Base-by-base conservation (phyloP, 2,797 vertebrate species). In the Schizothorax lantsangensis region DNA sequence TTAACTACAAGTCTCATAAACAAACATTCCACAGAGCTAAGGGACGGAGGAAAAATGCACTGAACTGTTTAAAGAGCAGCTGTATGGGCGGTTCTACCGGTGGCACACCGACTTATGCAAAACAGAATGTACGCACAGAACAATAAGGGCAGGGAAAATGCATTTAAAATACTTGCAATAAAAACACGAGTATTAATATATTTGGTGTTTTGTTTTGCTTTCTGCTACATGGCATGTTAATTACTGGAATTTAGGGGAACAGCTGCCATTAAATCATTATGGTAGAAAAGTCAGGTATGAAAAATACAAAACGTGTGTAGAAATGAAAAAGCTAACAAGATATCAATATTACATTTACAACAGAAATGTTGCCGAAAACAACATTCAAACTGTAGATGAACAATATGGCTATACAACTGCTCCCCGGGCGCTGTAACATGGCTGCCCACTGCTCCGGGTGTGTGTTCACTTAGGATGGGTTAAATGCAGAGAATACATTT, bases 1-100 rank as follows among this genome's bases (percentile, higher is more conserved):
- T 33, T 71, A 19, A 82, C 81, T 87, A 72, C 78, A n/a, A 86
- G 68, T 87, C 74, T 69, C 83, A 66, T 79, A 88, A 81, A 88
- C 84, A 49, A 86, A 81, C 85, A 88, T 38, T 78, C 36, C 82
- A 45, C 85, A 86, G 23, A 89, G 57, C 86, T 69, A 87, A 71
- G n/a, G 79, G 75, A 75, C 14, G 23, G 69, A 80, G 59, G 4
- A 40, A 62, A 49, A 82, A 66, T 74, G 49, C 73, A 79, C 33
- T 23, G 45, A 74, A 62, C 45, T 33, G 30, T 83, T 86, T 68
- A 59, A 84, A 71, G 74, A 77, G 15, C 64, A 45, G 47, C 45
- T 54, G 54, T 49, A 85, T n/a, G 21, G 38, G n/a, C 12, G 21
- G n/a, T 17, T 73, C 1, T 21, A 54, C 38, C 11, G 5, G n/a